Percentiles rank a stretch among this genome's conserved stretches.
These are phyloP conservation scores for Cyprinodon tularosa DNA, from an alignment of 2,113 vertebrate species.

Conservation along the genomic window DNA sequence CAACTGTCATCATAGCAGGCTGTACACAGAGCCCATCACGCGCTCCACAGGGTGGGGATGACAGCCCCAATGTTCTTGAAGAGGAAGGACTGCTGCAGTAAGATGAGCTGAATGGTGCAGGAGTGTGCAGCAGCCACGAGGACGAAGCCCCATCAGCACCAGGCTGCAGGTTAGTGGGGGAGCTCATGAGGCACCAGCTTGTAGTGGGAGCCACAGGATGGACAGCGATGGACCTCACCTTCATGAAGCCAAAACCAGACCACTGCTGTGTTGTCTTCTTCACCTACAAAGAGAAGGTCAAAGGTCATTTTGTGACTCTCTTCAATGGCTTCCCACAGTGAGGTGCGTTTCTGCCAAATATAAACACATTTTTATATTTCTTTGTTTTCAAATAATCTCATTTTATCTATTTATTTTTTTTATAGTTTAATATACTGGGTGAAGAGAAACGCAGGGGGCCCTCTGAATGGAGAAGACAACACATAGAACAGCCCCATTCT, in stretches of 20 bases:
- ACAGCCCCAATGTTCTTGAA: background rate
- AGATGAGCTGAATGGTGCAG: background rate
- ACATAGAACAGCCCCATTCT: no score
- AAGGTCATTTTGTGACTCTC: background rate
- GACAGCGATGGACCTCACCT: slow-evolving; percentile 88
- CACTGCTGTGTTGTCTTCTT: slow-evolving; percentile 87
- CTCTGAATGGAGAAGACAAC: no score
- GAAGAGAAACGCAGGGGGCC: no score
- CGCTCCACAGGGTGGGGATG: slow-evolving; percentile 5
- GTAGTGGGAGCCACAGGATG: slow-evolving; percentile 87
- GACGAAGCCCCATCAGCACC: background rate
- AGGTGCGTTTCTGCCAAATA: background rate
- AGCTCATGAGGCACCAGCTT: slow-evolving; percentile 85
- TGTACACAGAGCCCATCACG: background rate
- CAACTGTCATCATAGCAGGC: slow-evolving; percentile 21
- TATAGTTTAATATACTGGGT: no score
- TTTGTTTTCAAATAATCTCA: no score
- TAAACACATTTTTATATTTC: no score
- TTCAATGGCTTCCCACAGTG: background rate
- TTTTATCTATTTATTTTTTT: no score
- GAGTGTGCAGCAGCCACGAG: background rate
- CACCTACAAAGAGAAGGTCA: slow-evolving; percentile 77
- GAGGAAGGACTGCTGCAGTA: background rate
- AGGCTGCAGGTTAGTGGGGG: slow-evolving; percentile 63
- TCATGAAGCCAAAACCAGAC: slow-evolving; percentile 92